These are phyloP conservation scores for Diachasma alloeum DNA, from an alignment of 1,140 invertebrate genomes.

Conservation along the genomic window DNA sequence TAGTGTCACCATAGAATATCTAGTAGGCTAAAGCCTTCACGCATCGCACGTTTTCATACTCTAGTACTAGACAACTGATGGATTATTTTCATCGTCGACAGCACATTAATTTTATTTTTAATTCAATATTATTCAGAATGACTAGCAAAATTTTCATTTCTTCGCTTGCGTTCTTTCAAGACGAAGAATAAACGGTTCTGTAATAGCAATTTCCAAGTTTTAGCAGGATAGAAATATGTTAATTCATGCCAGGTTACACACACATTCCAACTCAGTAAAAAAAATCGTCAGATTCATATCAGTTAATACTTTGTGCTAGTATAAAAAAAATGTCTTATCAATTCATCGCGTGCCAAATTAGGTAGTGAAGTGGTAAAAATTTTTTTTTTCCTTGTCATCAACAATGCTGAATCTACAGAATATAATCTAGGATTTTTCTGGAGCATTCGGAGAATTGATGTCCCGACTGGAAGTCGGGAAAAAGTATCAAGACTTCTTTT, in stretches of 20 bases:
- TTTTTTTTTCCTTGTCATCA: too few relatives aligned
- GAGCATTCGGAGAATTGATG: too few relatives aligned
- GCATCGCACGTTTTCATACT: not conserved
- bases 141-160: not conserved
- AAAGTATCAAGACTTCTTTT: too few relatives aligned
- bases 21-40: constrained; percentile 12
- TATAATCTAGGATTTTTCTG: too few relatives aligned
- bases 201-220: not conserved
- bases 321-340: not conserved
- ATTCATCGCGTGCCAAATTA: not conserved
- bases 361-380: not conserved
- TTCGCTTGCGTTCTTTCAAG: not conserved
- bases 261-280: not conserved
- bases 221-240: not conserved
- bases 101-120: not conserved
- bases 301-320: not conserved
- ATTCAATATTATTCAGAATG: too few relatives aligned
- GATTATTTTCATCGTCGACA: not conserved
- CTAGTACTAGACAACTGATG: not conserved
- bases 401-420: too few relatives aligned
- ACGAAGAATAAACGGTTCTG: not conserved
- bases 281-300: not conserved
- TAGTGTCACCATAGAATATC: constrained; percentile 11
- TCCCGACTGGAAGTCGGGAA: too few relatives aligned
- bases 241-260: constrained; percentile 12